Conservation (phyloP, 37 sponge, comb jelly and placozoan genomes). For the Geodia barretti region DNA sequence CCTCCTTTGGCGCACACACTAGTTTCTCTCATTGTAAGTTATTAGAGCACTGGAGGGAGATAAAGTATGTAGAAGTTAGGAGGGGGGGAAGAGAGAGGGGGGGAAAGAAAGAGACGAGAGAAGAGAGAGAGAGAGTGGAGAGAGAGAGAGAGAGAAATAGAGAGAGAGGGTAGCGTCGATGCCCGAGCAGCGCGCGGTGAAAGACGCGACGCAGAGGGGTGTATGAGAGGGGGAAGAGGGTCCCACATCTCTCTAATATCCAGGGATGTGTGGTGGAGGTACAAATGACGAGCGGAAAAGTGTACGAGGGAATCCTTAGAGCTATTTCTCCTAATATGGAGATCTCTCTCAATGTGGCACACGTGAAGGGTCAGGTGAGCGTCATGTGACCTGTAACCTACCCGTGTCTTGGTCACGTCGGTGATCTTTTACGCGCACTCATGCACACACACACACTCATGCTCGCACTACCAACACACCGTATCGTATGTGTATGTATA, state of each 20-base stretch:
- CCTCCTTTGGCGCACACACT: conserved; percentile 2
- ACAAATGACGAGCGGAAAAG: conserved; percentile 17
- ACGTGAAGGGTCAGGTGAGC: conserved; percentile 17
- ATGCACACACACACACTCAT: conserved; percentile 7
- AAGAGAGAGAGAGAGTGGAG: neutral
- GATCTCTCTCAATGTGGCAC: conserved; percentile 33
- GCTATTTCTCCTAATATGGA: conserved; percentile 56
- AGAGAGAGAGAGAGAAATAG: neutral
- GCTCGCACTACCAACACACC: too few relatives aligned
- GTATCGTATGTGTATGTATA: neutral
- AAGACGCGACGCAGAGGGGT: too few relatives aligned
- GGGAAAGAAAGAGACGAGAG: neutral
- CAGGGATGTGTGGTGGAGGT: conserved; percentile 67
- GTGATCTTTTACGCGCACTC: neutral
- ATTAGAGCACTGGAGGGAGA: neutral
- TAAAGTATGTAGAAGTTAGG: too few relatives aligned
- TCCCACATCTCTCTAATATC: neutral
- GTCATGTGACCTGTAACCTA: too few relatives aligned
- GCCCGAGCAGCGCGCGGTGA: too few relatives aligned
- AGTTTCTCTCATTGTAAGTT: neutral
- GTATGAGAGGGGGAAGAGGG: too few relatives aligned
- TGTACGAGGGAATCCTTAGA: conserved; percentile 49
- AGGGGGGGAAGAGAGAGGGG: too few relatives aligned
- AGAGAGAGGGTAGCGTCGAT: too few relatives aligned
- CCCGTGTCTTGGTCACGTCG: neutral